Evolutionary conservation across 2,113 vertebrate genomes (phyloP).

Genomic region (Centropristis striata): DNA sequence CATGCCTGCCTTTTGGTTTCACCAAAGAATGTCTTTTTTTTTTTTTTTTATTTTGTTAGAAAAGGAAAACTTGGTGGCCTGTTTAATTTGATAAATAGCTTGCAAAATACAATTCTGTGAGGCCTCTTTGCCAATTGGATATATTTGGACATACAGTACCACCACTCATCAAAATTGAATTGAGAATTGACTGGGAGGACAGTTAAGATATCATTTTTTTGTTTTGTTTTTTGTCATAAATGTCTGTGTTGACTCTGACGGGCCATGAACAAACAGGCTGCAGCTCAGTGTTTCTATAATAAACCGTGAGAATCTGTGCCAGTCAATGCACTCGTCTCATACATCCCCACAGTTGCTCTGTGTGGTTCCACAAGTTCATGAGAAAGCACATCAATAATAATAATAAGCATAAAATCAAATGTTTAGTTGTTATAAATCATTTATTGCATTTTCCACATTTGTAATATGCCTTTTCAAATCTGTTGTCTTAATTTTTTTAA

Average conservation of each 20-base stretch:
- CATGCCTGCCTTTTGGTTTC: constrained; percentile 68
- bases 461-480: constrained; percentile 30
- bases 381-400: constrained; percentile 59
- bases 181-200: not conserved
- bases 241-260: constrained; percentile 14
- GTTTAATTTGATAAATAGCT: constrained; percentile 16
- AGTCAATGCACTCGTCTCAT: not conserved
- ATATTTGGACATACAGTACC: not conserved
- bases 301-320: constrained; percentile 11
- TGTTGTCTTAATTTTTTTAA: constrained; percentile 27
- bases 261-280: not conserved
- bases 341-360: not conserved
- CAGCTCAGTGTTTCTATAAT: constrained; percentile 1
- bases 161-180: not conserved
- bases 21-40: constrained; percentile 67
- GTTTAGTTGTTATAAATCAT: constrained; percentile 32
- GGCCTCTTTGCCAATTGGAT: not conserved
- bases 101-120: not conserved
- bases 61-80: constrained; percentile 12
- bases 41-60: constrained; percentile 17
- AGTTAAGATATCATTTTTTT: not conserved
- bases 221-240: not conserved
- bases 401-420: constrained; percentile 9
- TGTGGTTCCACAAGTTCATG: not conserved
- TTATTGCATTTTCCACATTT: constrained; percentile 4